These are phyloP conservation scores for Sisyra terminalis DNA, from an alignment of 2,888 invertebrate genomes.

Conservation along the genomic window DNA sequence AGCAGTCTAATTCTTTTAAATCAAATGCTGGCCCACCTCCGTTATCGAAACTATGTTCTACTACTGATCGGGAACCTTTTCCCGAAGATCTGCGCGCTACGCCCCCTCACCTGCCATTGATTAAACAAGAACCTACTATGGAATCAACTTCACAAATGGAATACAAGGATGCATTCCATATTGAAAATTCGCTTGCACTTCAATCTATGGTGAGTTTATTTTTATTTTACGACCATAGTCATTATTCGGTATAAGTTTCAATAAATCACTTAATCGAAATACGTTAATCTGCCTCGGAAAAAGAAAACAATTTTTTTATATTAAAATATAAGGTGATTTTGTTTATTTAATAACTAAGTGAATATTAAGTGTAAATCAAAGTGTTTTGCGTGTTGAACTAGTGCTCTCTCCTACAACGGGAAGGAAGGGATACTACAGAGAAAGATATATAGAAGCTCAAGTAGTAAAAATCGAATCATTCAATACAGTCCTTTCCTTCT, in stretches of 20 bases:
- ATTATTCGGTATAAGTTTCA: neutral
- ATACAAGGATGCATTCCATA: slow-evolving; percentile 27
- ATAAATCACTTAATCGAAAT: neutral
- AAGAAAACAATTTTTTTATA: neutral
- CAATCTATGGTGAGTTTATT: slow-evolving; percentile 6
- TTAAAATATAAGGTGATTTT: neutral
- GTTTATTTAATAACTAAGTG: neutral
- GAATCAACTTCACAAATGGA: slow-evolving; percentile 24
- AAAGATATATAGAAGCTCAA: slow-evolving; percentile 4
- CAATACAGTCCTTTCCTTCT: slow-evolving; percentile 40
- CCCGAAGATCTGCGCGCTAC: slow-evolving; percentile 36
- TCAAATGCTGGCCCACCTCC: slow-evolving; percentile 30
- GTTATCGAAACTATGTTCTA: slow-evolving; percentile 40
- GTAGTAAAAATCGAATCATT: slow-evolving; percentile 10
- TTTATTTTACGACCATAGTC: neutral
- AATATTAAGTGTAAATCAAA: neutral
- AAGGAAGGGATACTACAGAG: slow-evolving; percentile 20
- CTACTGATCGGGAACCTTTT: slow-evolving; percentile 31
- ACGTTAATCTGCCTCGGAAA: slow-evolving; percentile 1
- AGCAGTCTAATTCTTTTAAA: slow-evolving; percentile 49
- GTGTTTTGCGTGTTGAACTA: neutral
- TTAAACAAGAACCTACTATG: slow-evolving; percentile 45
- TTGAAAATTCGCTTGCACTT: slow-evolving; percentile 23
- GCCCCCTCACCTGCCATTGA: slow-evolving; percentile 30
- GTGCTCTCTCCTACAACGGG: slow-evolving; percentile 17